Conservation (phyloP, 30 jellyfish, hydroid and myxozoan species). For the Rhopilema esculentum region DNA sequence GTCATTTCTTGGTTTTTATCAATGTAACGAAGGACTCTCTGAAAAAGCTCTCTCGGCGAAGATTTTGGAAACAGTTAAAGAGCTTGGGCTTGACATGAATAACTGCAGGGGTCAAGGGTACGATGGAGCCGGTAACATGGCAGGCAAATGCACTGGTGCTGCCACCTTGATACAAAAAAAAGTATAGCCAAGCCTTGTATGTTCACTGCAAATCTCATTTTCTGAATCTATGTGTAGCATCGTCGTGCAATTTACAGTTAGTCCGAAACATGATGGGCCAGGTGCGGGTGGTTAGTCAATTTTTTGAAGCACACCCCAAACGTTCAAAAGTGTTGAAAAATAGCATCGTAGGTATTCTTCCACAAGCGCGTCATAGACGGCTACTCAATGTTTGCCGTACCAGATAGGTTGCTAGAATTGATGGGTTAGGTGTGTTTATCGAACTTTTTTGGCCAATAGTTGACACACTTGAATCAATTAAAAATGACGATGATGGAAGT, state of each 20-base stretch:
- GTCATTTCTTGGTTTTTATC: constrained; percentile 34
- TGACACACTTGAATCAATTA: background rate
- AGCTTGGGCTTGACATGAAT: constrained; percentile 37
- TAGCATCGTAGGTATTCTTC: constrained; percentile 3
- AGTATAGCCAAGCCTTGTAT: constrained; percentile 36
- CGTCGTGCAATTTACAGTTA: constrained; percentile 33
- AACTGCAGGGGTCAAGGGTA: constrained; percentile 67
- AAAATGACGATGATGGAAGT: background rate
- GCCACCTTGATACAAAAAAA: constrained; percentile 24
- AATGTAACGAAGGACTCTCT: constrained; percentile 10
- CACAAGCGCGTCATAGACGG: background rate
- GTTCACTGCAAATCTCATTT: constrained; percentile 64
- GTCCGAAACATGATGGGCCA: constrained; percentile 37
- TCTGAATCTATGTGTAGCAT: constrained; percentile 57
- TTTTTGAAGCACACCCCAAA: background rate
- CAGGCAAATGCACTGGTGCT: constrained; percentile 61
- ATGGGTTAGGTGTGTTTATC: background rate
- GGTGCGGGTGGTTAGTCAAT: constrained; percentile 9
- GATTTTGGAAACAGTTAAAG: background rate
- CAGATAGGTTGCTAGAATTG: constrained; percentile 23
- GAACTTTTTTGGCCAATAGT: background rate
- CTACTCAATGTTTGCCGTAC: constrained; percentile 36
- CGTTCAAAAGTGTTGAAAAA: background rate
- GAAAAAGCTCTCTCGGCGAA: constrained; percentile 12
- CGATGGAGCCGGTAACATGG: constrained; percentile 75